phyloP scores from a whole-genome alignment of 2,113 vertebrate species.

The Trematomus loennbergii region DNA sequence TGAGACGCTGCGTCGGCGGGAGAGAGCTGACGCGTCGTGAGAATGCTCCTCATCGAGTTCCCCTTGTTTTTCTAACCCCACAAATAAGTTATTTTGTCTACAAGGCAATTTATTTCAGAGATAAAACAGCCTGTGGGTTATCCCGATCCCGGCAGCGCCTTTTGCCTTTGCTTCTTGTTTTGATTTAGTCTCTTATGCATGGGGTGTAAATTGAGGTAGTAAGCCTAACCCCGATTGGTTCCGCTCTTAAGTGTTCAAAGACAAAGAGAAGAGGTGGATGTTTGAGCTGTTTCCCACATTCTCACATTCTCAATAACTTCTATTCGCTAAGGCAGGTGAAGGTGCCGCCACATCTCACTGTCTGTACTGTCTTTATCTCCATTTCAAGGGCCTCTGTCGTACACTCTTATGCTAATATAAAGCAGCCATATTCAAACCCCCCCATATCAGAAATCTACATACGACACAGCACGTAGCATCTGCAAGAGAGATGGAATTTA shows the following conservation, averaged over 20 bases:
- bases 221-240: conserved; percentile 66
- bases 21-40: conserved; percentile 46
- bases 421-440: conserved; percentile 20
- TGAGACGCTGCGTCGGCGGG: conserved; percentile 59
- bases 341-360: not conserved
- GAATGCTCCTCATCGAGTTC: conserved; percentile 49
- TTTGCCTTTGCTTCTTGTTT: conserved; percentile 58
- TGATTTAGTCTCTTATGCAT: conserved; percentile 53
- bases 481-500: conserved; percentile 32
- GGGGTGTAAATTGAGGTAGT: conserved; percentile 53
- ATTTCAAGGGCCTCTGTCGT: conserved; percentile 27
- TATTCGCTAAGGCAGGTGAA: not conserved
- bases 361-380: not conserved
- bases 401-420: conserved; percentile 18
- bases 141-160: conserved; percentile 52
- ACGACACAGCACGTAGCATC: conserved; percentile 38
- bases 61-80: conserved; percentile 64
- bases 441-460: conserved; percentile 18
- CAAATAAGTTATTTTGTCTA: conserved; percentile 74
- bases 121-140: conserved; percentile 76
- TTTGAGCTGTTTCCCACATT: not conserved
- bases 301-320: not conserved
- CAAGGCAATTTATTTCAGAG: conserved; percentile 78
- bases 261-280: conserved; percentile 29
- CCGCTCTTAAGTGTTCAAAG: conserved; percentile 28